Conservation (phyloP, 2,888 invertebrate genomes). For the Xanthia icteritia region DNA sequence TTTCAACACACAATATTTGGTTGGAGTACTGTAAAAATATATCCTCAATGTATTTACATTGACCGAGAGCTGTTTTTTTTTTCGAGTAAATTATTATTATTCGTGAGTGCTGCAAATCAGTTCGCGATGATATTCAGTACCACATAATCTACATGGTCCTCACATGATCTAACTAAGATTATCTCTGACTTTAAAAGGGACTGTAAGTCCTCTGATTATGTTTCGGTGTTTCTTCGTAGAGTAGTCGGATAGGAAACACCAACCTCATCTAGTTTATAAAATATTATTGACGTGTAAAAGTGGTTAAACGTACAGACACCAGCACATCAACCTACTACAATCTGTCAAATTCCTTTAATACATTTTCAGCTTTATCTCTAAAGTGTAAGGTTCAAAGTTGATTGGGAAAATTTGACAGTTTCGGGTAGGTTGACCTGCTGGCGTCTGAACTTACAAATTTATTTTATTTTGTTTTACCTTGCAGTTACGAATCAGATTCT, state of each 20-base stretch:
- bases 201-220: neutral
- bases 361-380: too few relatives aligned
- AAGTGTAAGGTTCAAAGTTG: too few relatives aligned
- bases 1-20: neutral
- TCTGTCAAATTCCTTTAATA: too few relatives aligned
- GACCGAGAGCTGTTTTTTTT: neutral
- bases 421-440: too few relatives aligned
- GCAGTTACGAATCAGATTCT: constrained; percentile 72
- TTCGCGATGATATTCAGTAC: neutral
- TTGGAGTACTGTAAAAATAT: neutral
- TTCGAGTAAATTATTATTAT: neutral
- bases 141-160: neutral
- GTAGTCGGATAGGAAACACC: neutral
- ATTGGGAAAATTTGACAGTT: too few relatives aligned
- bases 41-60: neutral
- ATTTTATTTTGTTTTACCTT: constrained; percentile 22
- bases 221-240: neutral
- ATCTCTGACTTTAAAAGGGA: neutral
- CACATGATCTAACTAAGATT: neutral
- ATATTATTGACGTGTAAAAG: neutral
- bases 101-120: neutral
- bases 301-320: too few relatives aligned
- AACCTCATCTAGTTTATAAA: neutral
- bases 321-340: too few relatives aligned
- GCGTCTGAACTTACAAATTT: neutral